Percentiles rank a stretch among this genome's conserved stretches.
Conservation (phyloP, 2,113 vertebrate species). For the Sapajus apella region DNA sequence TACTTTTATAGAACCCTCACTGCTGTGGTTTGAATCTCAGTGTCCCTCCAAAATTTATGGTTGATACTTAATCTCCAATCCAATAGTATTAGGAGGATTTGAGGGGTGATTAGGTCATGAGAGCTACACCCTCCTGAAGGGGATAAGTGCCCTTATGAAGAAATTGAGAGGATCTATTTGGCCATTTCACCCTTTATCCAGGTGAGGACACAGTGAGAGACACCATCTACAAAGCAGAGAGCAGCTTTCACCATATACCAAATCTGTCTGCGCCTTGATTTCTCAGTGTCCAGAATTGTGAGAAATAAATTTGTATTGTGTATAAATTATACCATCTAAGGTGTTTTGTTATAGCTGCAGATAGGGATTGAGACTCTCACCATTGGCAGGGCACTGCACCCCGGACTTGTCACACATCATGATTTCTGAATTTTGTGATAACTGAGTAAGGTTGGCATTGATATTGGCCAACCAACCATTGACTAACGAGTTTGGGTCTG, state of each 20-base stretch:
- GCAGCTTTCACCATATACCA: neutral
- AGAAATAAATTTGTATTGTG: neutral
- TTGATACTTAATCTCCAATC: neutral
- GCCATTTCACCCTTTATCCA: neutral
- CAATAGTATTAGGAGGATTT: neutral
- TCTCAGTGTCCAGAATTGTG: neutral
- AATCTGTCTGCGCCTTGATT: neutral
- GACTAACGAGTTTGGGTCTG: neutral
- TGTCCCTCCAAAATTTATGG: neutral
- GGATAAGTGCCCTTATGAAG: neutral
- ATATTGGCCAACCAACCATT: neutral
- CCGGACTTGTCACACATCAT: accelerated
- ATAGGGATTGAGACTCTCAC: neutral
- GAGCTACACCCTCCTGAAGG: neutral
- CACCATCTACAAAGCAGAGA: neutral
- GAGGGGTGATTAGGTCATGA: neutral
- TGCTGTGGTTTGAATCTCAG: neutral
- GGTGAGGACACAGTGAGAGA: neutral
- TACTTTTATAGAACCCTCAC: neutral
- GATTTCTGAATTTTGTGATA: neutral
- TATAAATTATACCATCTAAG: neutral
- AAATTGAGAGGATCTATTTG: neutral
- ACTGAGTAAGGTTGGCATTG: too few relatives aligned
- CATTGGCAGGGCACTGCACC: neutral
- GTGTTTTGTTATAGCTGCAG: neutral